Conservation (phyloP, 2,113 vertebrate species). For the Hippopotamus amphibius region DNA sequence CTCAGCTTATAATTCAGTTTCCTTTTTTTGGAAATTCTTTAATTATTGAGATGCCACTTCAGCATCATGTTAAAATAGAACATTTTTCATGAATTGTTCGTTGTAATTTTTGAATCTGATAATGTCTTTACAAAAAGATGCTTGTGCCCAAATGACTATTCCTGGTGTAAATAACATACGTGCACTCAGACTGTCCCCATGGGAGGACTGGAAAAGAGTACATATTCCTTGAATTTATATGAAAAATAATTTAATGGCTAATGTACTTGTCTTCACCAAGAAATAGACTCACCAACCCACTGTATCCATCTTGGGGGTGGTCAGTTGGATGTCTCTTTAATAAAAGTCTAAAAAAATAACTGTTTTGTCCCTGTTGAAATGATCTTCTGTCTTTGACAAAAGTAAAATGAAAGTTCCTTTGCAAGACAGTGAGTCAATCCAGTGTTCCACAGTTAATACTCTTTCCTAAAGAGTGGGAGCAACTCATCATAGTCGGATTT, state of each 20-base stretch:
- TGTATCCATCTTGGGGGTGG: neutral
- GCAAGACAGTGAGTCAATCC: conserved; percentile 15
- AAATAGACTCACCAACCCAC: neutral
- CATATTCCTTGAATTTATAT: neutral
- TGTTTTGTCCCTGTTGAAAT: neutral
- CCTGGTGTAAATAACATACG: neutral
- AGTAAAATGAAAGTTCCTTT: conserved; percentile 57
- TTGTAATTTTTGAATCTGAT: neutral
- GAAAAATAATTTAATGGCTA: conserved; percentile 22
- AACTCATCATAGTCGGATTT: conserved; percentile 26
- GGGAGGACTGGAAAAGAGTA: neutral
- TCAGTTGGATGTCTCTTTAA: conserved; percentile 41
- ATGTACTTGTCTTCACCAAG: neutral
- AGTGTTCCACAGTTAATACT: conserved; percentile 48
- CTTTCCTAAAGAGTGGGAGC: conserved; percentile 40
- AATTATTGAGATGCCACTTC: conserved; percentile 38
- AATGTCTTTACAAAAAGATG: conserved; percentile 3
- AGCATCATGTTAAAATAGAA: conserved; percentile 34
- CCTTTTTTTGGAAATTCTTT: conserved; percentile 29
- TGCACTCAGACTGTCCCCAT: neutral
- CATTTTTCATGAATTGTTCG: neutral
- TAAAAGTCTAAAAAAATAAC: conserved; percentile 42
- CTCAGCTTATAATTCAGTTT: neutral
- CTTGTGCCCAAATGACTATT: neutral
- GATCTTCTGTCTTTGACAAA: conserved; percentile 46